Percentiles rank a stretch among this genome's conserved stretches.
phyloP scores from a whole-genome alignment of 2,797 vertebrate species.

The Dipus sagitta region DNA sequence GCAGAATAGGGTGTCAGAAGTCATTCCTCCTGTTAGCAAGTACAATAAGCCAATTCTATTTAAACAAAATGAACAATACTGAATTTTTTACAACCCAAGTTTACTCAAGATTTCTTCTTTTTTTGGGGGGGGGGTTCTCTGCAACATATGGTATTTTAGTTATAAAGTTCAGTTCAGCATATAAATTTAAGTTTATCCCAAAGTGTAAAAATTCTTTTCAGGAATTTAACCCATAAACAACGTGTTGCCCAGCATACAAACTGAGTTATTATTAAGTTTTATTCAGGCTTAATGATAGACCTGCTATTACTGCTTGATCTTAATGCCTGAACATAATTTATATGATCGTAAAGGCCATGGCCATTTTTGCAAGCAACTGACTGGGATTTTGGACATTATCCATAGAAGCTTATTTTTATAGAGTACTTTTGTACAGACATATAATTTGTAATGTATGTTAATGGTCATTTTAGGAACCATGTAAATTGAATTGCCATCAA shows the following conservation, averaged over 20 bases:
- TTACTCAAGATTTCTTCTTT: not conserved
- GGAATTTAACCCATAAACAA: constrained; percentile 29
- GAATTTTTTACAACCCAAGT: constrained; percentile 2
- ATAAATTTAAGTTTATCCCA: constrained; percentile 34
- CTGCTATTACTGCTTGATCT: not conserved
- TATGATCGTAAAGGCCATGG: not conserved
- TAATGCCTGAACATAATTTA: constrained; percentile 3
- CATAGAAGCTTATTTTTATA: constrained; percentile 47
- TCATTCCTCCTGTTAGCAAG: not conserved
- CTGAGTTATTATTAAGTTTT: not conserved
- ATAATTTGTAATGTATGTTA: constrained; percentile 43
- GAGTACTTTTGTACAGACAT: not conserved
- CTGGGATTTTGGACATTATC: constrained; percentile 6
- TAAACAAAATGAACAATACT: not conserved
- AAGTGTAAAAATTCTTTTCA: constrained; percentile 29
- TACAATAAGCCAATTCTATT: not conserved
- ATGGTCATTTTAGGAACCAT: not conserved
- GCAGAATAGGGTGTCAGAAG: not conserved
- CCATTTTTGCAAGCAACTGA: constrained; percentile 38
- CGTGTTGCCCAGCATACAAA: not conserved
- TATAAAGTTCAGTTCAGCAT: not conserved
- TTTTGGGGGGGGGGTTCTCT: not conserved
- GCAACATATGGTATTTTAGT: not conserved
- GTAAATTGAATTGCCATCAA: constrained; percentile 49
- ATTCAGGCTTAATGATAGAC: not conserved